A percentile compares a stretch with the other conserved stretches of the same genome.
These are phyloP conservation scores for Hapalemur alaotrensis DNA, from an alignment of 2,797 vertebrate species.

Conservation along the genomic window DNA sequence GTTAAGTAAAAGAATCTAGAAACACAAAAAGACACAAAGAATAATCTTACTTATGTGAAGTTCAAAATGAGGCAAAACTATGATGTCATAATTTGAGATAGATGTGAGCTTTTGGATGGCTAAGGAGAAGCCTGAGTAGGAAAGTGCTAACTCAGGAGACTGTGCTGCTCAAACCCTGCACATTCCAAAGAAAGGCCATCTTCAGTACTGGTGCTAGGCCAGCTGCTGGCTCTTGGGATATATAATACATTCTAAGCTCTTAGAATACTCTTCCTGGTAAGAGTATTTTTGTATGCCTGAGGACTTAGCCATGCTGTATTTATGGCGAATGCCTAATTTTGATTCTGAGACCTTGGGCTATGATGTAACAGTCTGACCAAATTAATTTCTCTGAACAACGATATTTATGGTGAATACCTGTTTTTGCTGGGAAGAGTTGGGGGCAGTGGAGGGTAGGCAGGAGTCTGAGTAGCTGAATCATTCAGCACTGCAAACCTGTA, in stretches of 20 bases:
- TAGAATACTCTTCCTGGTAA: background rate
- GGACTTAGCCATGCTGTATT: background rate
- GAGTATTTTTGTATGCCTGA: background rate
- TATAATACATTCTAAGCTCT: background rate
- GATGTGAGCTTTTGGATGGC: background rate
- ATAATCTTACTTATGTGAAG: background rate
- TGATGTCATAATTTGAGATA: background rate
- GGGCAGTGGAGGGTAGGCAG: background rate
- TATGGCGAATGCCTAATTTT: background rate
- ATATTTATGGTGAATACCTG: background rate
- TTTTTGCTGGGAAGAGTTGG: background rate
- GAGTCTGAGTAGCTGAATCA: background rate
- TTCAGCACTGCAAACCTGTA: background rate
- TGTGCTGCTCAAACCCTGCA: background rate
- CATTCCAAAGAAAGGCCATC: background rate
- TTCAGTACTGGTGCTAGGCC: background rate
- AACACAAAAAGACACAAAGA: background rate
- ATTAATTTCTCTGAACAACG: background rate
- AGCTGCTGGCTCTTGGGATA: background rate
- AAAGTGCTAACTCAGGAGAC: background rate
- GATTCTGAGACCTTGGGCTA: background rate
- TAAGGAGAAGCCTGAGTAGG: background rate
- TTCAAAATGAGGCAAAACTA: background rate
- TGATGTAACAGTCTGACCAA: background rate
- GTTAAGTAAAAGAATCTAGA: background rate